Evolutionary conservation across 2,113 vertebrate species (phyloP).

Genomic region (Crotalus horridus): DNA sequence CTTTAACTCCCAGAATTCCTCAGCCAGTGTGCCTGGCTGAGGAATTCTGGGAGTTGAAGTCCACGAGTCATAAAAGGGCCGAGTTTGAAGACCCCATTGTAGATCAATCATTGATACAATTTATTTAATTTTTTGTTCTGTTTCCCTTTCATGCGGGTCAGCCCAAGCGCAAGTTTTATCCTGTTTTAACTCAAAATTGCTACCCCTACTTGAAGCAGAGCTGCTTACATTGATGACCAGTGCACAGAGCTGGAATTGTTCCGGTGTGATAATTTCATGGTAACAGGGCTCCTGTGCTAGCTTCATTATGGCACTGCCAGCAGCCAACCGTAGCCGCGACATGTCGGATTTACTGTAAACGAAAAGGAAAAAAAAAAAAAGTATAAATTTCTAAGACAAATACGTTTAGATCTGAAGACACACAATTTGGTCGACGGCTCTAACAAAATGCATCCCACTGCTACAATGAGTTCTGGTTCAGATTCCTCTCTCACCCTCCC

Average conservation of each 20-base stretch:
- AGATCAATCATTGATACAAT: neutral
- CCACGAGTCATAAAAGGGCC: too few relatives aligned
- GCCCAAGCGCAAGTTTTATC: conserved; percentile 7
- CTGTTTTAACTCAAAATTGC: neutral
- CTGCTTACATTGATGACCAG: conserved; percentile 96
- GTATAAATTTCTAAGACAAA: neutral
- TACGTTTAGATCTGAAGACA: neutral
- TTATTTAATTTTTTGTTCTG: neutral
- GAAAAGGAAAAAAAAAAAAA: conserved; percentile 22
- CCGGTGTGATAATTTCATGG: conserved; percentile 99
- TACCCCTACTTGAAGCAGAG: conserved; percentile 8
- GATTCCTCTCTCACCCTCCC: neutral
- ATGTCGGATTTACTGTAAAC: conserved; percentile 93
- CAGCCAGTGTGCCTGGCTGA: too few relatives aligned
- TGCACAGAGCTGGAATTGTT: conserved; percentile 98
- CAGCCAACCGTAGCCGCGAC: conserved; percentile 95
- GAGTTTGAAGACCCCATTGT: too few relatives aligned
- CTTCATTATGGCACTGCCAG: conserved; percentile 98
- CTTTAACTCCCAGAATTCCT: too few relatives aligned
- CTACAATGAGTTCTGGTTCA: neutral
- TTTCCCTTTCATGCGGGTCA: neutral
- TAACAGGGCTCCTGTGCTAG: conserved; percentile 98
- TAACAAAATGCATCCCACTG: neutral
- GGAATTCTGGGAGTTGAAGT: too few relatives aligned
- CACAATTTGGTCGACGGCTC: neutral